phyloP scores from a whole-genome alignment of 2,113 vertebrate genomes.

The Propithecus coquereli region DNA sequence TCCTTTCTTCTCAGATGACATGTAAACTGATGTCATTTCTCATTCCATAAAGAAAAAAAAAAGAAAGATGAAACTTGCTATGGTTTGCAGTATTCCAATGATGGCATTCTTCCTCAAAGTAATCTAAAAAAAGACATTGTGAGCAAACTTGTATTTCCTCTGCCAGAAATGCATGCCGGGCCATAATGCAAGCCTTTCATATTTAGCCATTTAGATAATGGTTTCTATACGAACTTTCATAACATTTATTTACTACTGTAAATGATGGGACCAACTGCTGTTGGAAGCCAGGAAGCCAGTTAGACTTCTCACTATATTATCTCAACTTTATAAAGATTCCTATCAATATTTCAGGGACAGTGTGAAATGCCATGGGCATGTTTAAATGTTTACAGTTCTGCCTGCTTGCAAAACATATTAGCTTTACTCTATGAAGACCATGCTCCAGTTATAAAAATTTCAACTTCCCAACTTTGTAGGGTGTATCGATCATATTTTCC shows the following conservation, averaged over 20 bases:
- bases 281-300: conserved; percentile 60
- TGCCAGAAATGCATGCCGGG: conserved; percentile 83
- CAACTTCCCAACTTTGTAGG: conserved; percentile 1
- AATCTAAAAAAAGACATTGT: conserved; percentile 85
- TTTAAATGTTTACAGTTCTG: conserved; percentile 45
- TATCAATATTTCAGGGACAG: conserved; percentile 48
- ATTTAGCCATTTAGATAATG: conserved; percentile 83
- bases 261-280: conserved; percentile 72
- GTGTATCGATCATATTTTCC: conserved; percentile 38
- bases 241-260: conserved; percentile 83
- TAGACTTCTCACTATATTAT: conserved; percentile 63
- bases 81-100: conserved; percentile 79
- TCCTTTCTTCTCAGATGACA: conserved; percentile 80
- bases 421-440: neutral
- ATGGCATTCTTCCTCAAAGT: conserved; percentile 80
- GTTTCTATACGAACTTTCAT: conserved; percentile 80
- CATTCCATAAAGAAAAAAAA: conserved; percentile 72
- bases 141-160: conserved; percentile 74
- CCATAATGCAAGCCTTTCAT: conserved; percentile 77
- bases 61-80: conserved; percentile 69
- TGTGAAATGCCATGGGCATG: neutral
- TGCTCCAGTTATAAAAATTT: conserved; percentile 47
- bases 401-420: conserved; percentile 27
- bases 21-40: conserved; percentile 84
- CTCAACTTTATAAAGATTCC: conserved; percentile 62